These are phyloP conservation scores for Gnathonemus echidnorhynchus DNA, from an alignment of 2,113 vertebrate species.

Conservation along the genomic window DNA sequence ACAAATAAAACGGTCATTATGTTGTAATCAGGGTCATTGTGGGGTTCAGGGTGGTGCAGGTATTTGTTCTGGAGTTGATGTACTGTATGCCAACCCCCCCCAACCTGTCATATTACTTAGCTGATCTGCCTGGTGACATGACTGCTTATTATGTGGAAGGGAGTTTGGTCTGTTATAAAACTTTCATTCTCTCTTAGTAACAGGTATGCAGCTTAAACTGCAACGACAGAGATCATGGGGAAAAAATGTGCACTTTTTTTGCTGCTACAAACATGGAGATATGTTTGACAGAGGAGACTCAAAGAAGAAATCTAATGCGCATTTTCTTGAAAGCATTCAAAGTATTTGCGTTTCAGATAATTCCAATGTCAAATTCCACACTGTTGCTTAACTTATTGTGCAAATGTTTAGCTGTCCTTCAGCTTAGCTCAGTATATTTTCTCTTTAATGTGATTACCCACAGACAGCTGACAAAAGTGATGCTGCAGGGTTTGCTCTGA, in stretches of 20 bases:
- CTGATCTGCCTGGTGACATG: not conserved
- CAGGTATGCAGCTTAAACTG: not conserved
- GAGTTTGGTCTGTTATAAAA: not conserved
- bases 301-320: not conserved
- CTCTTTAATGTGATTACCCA: not conserved
- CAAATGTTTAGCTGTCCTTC: not conserved
- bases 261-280: not conserved
- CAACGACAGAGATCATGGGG: not conserved
- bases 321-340: not conserved
- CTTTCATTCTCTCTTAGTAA: not conserved
- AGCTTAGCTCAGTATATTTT: not conserved
- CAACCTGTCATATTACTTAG: not conserved
- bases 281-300: not conserved
- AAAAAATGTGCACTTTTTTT: not conserved
- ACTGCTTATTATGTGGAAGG: not conserved
- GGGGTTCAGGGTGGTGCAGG: not conserved
- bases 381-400: not conserved
- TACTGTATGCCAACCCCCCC: not conserved
- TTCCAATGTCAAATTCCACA: not conserved
- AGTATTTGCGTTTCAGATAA: not conserved
- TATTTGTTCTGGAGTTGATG: not conserved
- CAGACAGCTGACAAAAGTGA: not conserved
- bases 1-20: not conserved
- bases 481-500: not conserved
- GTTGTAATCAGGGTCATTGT: not conserved